phyloP scores from a whole-genome alignment of 2,113 vertebrate species.

The Axis porcinus region DNA sequence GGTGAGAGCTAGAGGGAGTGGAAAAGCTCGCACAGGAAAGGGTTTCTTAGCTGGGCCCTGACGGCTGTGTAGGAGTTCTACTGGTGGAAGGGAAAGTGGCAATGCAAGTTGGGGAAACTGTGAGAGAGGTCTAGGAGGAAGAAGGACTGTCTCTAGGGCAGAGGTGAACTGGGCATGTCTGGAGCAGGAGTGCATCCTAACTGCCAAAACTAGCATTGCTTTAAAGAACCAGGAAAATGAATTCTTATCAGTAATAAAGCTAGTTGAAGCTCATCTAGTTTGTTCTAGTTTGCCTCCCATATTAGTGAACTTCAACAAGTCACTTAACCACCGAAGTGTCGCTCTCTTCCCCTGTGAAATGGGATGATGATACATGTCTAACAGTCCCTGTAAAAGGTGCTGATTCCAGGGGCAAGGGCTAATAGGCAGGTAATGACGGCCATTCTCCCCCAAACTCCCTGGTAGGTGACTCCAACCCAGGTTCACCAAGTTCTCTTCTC shows the following conservation, averaged over 20 bases:
- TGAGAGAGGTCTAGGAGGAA: background rate
- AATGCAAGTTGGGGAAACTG: background rate
- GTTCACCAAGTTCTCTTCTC: background rate
- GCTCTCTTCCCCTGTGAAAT: background rate
- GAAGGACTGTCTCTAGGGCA: background rate
- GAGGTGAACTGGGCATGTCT: rapidly evolving
- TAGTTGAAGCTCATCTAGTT: background rate
- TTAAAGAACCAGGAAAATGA: background rate
- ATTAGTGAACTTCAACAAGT: background rate
- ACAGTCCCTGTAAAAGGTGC: background rate
- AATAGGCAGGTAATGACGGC: background rate
- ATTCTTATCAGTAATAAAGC: background rate
- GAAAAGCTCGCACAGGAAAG: background rate
- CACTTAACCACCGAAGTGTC: background rate
- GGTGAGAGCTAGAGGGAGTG: background rate
- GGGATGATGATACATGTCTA: background rate
- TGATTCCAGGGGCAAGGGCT: background rate
- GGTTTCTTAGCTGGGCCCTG: background rate
- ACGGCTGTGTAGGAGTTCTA: background rate
- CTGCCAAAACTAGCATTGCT: background rate
- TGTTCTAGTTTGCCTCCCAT: background rate
- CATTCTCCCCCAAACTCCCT: background rate
- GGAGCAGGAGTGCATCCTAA: background rate
- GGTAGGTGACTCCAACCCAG: background rate
- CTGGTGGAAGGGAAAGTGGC: background rate